Evolutionary conservation across 1,140 invertebrate species (phyloP).

Genomic region (Trichonephila clavipes): DNA sequence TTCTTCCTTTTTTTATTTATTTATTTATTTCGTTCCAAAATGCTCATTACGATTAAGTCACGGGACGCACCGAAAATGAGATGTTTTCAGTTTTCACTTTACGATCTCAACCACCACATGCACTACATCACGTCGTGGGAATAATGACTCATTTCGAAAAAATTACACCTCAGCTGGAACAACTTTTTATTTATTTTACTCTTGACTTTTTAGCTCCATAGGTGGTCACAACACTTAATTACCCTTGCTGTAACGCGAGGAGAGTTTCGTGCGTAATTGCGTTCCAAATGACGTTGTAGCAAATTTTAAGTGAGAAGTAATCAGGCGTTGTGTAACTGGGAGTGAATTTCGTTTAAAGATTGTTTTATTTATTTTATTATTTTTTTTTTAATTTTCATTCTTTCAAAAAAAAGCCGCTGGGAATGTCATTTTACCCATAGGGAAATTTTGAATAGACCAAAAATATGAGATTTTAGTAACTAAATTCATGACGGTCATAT

Average conservation of each 20-base stretch:
- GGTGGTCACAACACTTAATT: slow-evolving; percentile 5
- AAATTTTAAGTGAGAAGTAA: background rate
- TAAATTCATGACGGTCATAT: no score
- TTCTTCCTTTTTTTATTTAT: background rate
- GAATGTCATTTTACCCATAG: no score
- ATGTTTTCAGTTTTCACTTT: background rate
- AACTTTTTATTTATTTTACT: background rate
- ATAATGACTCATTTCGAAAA: slow-evolving; percentile 27
- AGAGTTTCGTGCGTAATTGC: background rate
- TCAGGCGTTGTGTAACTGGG: background rate
- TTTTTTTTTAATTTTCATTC: no score
- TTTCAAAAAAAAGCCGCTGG: no score
- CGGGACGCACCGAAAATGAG: background rate
- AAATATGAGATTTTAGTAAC: no score
- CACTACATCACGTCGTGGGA: background rate
- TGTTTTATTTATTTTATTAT: no score
- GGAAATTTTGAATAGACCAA: no score
- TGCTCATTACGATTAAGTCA: background rate
- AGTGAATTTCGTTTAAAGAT: no score
- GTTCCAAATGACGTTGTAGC: background rate
- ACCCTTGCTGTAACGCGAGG: background rate
- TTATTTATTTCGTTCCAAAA: background rate
- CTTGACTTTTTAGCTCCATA: background rate
- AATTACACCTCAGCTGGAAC: slow-evolving; percentile 13
- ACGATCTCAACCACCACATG: slow-evolving; percentile 1